Evolutionary conservation across 2,888 invertebrate species (phyloP).

Genomic region (Zelleria hepariella): DNA sequence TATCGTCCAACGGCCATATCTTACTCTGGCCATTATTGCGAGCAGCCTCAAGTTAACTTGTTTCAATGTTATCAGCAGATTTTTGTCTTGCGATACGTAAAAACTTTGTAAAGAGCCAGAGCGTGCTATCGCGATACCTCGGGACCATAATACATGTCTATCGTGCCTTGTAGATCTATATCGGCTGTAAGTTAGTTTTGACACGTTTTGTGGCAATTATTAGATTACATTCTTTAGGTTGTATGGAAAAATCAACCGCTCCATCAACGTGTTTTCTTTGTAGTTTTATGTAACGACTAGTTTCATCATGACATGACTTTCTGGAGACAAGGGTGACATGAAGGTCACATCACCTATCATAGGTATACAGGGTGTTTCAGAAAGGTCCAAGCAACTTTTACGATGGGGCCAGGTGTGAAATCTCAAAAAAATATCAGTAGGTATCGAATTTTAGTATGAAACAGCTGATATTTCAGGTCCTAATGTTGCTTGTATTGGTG

Average conservation of each 20-base stretch:
- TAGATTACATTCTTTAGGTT: constrained; percentile 10
- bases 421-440: no score
- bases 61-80: constrained; percentile 61
- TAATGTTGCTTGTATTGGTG: no score
- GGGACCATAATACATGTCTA: constrained; percentile 2
- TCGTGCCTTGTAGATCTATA: constrained; percentile 1
- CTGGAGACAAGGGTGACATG: no score
- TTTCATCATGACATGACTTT: no score
- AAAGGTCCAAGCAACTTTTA: no score
- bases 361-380: no score
- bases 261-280: not conserved
- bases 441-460: no score
- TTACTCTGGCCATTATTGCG: constrained; percentile 57
- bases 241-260: no score
- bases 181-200: constrained; percentile 25
- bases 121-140: not conserved
- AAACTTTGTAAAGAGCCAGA: constrained; percentile 5
- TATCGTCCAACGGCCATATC: not conserved
- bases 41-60: constrained; percentile 62
- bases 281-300: no score
- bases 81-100: constrained; percentile 54
- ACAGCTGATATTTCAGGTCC: no score
- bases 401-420: no score
- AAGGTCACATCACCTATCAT: no score
- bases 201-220: constrained; percentile 26